Evolutionary conservation across 2,888 invertebrate genomes (phyloP).

Genomic region (Tribolium freemani): DNA sequence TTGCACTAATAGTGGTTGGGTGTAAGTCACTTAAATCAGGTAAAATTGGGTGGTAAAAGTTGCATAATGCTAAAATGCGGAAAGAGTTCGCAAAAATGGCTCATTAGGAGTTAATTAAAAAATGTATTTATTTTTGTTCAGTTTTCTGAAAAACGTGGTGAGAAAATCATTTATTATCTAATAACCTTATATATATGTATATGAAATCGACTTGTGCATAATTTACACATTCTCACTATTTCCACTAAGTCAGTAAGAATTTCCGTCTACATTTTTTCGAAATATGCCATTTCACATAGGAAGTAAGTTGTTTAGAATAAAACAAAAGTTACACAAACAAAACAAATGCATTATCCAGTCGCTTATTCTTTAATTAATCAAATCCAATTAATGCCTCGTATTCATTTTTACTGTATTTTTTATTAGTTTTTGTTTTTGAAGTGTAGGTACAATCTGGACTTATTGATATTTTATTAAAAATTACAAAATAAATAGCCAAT

Average conservation of each 20-base stretch:
- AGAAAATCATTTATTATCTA: conserved; percentile 1
- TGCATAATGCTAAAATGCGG: conserved; percentile 5
- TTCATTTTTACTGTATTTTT: too few relatives aligned
- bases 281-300: conserved; percentile 5
- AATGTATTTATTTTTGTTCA: background rate
- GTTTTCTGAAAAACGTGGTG: background rate
- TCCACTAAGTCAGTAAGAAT: background rate
- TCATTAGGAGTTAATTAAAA: background rate
- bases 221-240: conserved; percentile 4
- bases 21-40: background rate
- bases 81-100: background rate
- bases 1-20: background rate
- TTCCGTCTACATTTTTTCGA: conserved; percentile 4
- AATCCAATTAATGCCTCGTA: background rate
- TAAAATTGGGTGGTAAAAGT: conserved; percentile 3
- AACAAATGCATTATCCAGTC: background rate
- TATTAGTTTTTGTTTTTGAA: too few relatives aligned
- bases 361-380: background rate
- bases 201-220: background rate
- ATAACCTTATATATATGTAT: background rate
- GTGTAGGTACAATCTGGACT: too few relatives aligned
- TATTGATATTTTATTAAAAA: too few relatives aligned
- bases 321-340: background rate
- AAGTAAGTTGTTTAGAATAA: background rate
- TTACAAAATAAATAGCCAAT: too few relatives aligned